Evolutionary conservation across 2,888 invertebrate species (phyloP).

Genomic region (Dione juno): DNA sequence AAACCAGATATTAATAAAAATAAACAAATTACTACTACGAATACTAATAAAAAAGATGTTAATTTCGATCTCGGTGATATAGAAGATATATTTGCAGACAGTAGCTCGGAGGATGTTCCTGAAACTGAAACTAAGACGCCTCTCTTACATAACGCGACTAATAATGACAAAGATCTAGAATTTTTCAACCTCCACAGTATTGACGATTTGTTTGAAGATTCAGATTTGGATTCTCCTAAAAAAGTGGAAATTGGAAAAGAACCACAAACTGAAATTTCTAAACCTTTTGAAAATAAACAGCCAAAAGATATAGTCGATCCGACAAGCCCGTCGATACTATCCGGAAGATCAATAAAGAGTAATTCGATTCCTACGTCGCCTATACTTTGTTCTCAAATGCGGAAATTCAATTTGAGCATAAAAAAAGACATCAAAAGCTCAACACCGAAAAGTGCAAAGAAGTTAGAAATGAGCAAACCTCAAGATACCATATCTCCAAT

Average conservation of each 20-base stretch:
- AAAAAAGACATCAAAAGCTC: conserved; percentile 53
- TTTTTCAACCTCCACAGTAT: conserved; percentile 77
- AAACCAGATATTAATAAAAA: conserved; percentile 42
- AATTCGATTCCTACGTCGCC: conserved; percentile 60
- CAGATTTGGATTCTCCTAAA: conserved; percentile 48
- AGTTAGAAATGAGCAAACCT: conserved; percentile 50
- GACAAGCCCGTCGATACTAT: conserved; percentile 71
- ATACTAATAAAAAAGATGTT: conserved; percentile 48
- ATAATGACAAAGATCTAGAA: conserved; percentile 56
- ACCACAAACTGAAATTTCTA: background rate
- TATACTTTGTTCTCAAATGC: conserved; percentile 65
- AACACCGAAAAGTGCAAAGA: conserved; percentile 54
- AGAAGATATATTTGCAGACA: conserved; percentile 69
- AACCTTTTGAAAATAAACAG: background rate
- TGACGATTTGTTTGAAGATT: conserved; percentile 76
- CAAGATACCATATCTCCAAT: background rate
- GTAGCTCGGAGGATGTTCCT: conserved; percentile 56
- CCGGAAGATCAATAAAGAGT: conserved; percentile 55
- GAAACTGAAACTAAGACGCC: conserved; percentile 39
- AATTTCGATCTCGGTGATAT: conserved; percentile 75
- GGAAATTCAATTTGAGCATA: conserved; percentile 60
- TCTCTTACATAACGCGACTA: conserved; percentile 41
- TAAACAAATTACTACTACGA: conserved; percentile 38
- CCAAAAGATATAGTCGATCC: conserved; percentile 38
- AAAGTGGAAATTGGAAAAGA: conserved; percentile 7